Evolutionary conservation across 2,888 invertebrate genomes (phyloP).

Genomic region (Zaprionus lineosus): DNA sequence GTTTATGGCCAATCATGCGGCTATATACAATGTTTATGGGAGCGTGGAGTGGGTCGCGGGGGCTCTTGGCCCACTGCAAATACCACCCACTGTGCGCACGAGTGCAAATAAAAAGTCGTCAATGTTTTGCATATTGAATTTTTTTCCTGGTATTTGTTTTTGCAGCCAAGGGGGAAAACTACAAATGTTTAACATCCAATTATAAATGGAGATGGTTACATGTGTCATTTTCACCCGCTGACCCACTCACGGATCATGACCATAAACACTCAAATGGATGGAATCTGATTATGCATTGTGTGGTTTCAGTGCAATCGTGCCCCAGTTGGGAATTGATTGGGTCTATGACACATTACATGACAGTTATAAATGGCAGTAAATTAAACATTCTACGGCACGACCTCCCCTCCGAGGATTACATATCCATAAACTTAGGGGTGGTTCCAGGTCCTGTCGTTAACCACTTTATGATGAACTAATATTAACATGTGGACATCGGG

Average conservation of each 20-base stretch:
- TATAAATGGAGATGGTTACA: slow-evolving; percentile 40
- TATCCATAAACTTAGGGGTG: slow-evolving; percentile 30
- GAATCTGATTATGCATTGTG: slow-evolving; percentile 29
- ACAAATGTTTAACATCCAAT: slow-evolving; percentile 54
- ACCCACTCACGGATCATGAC: slow-evolving; percentile 44
- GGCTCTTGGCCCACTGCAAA: slow-evolving; percentile 33
- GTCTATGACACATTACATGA: slow-evolving; percentile 39
- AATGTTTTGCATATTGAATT: slow-evolving; percentile 64
- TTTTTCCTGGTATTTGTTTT: slow-evolving; percentile 11
- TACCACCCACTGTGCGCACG: slow-evolving; percentile 74
- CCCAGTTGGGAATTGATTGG: slow-evolving; percentile 16
- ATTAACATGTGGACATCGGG: slow-evolving; percentile 58
- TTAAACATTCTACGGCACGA: slow-evolving; percentile 3
- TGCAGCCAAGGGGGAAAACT: slow-evolving; percentile 40
- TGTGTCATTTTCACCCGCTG: slow-evolving; percentile 63
- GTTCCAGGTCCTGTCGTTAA: slow-evolving; percentile 22
- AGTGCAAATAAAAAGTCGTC: slow-evolving; percentile 60
- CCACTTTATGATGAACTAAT: slow-evolving; percentile 58
- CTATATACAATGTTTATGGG: slow-evolving; percentile 28
- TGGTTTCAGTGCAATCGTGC: slow-evolving; percentile 7
- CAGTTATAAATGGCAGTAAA: slow-evolving; percentile 48
- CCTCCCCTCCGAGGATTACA: not conserved
- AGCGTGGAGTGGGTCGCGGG: slow-evolving; percentile 3
- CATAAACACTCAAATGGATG: slow-evolving; percentile 19
- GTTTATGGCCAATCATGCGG: slow-evolving; percentile 40